Conservation (phyloP, 2,797 vertebrate species). For the Cossypha niveicapilla region DNA sequence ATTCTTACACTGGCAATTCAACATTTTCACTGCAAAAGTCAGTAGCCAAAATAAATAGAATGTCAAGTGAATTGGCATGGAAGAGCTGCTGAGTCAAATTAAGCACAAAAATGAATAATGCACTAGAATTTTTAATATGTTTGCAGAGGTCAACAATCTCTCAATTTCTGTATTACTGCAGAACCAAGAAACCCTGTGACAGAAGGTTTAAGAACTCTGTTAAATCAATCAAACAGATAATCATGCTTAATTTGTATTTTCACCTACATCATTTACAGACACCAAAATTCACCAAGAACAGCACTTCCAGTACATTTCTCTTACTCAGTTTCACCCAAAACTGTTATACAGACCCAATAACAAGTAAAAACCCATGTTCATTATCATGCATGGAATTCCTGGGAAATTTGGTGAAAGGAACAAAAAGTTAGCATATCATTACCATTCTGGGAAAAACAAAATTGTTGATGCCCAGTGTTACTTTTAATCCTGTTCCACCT, state of each 20-base stretch:
- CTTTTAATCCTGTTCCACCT: neutral
- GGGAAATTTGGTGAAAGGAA: neutral
- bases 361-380: neutral
- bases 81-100: neutral
- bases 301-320: neutral
- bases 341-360: neutral
- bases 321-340: neutral
- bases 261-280: neutral
- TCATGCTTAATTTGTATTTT: neutral
- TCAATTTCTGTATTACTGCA: neutral
- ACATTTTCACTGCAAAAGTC: neutral
- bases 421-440: neutral
- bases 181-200: neutral
- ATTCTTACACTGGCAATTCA: neutral
- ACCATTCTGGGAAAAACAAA: neutral
- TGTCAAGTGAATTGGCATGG: neutral
- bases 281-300: neutral
- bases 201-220: neutral
- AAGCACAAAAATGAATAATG: neutral
- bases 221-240: neutral
- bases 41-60: neutral
- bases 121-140: neutral
- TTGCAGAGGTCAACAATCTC: neutral
- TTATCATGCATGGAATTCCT: neutral
- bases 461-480: accelerated